Base-by-base conservation (phyloP, 1,140 invertebrate genomes). In the Cyphomyrmex costatus region DNA sequence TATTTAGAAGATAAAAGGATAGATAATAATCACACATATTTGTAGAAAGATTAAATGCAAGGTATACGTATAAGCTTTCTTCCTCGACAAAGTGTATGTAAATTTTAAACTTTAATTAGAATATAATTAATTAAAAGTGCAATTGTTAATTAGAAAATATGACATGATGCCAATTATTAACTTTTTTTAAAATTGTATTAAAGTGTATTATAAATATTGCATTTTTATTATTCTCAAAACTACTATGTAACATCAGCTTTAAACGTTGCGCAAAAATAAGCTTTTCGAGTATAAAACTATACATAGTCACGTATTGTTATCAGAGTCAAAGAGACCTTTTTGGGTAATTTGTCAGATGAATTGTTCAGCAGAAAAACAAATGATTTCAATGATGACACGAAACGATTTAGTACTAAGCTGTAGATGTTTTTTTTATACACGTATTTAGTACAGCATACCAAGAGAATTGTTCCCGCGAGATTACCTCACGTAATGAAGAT, bases 401-500 rank as follows among this genome's bases (percentile, higher is more conserved):
- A 73, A 56, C 24, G 66, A 60, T 70, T 71, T 82, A 82, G 73
- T 60, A 60, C n/a, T 46, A n/a, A 30, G 1, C 19, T 14, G 8
- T 49, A 33, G 61, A 74, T 61, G 24, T 74, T 60, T 60, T 60
- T 60, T 73, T 70, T 24, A 60, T n/a, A 14, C 21, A 46, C 46
- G 19, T 30, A 74, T 73, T 83, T 74, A 83, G 36, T 33, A 14
- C n/a, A 24, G 8, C 12, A 58, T 71, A 27, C 51, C 36, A 33
- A 71, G 66, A 58, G 7, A 33, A 60, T 83, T 74, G 42, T 74
- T 49, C 53, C 36, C n/a, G 68, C 56, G 68, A 14, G 68, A 83
- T 83, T 83, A 74, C n/a, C 53, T 58, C 24, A 36, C 27, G 53
- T 83, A 74, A 83, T 60, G 53, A 83, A 74, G 79, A 60, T 60